These are phyloP conservation scores for Thunnus albacares DNA, from an alignment of 2,797 vertebrate genomes.

Conservation along the genomic window DNA sequence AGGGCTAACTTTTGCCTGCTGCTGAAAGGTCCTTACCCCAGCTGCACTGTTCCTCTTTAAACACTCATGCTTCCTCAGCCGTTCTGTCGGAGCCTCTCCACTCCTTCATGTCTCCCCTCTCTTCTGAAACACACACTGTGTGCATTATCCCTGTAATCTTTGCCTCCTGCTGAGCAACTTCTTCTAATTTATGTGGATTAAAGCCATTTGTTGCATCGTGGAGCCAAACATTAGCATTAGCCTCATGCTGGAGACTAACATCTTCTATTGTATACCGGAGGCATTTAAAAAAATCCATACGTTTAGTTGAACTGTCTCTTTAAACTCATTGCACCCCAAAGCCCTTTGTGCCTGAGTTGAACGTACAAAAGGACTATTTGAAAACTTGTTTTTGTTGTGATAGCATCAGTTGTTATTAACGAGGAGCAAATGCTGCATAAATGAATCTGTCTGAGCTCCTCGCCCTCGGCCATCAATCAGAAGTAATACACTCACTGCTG, in stretches of 20 bases:
- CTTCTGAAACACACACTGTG: slow-evolving; percentile 39
- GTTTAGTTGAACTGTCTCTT: slow-evolving; percentile 47
- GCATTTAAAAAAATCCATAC: slow-evolving; percentile 55
- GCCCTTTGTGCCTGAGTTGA: slow-evolving; percentile 38
- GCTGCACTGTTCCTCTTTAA: slow-evolving; percentile 60
- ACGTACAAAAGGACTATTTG: slow-evolving; percentile 47
- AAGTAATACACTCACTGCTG: slow-evolving; percentile 58
- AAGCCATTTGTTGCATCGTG: slow-evolving; percentile 66
- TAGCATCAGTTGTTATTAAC: slow-evolving; percentile 73
- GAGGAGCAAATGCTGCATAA: slow-evolving; percentile 64
- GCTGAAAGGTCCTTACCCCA: slow-evolving; percentile 58
- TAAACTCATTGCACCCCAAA: slow-evolving; percentile 43
- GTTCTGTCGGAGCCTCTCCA: slow-evolving; percentile 42
- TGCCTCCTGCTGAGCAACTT: slow-evolving; percentile 73
- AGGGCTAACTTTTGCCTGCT: slow-evolving; percentile 33
- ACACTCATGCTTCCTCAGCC: slow-evolving; percentile 61
- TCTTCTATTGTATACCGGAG: slow-evolving; percentile 21
- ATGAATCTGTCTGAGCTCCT: slow-evolving; percentile 72
- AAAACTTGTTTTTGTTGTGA: slow-evolving; percentile 66
- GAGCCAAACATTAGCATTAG: slow-evolving; percentile 63
- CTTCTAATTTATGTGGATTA: slow-evolving; percentile 75
- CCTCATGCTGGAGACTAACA: slow-evolving; percentile 38
- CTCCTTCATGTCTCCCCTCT: slow-evolving; percentile 38
- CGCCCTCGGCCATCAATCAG: slow-evolving; percentile 69
- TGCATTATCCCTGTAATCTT: slow-evolving; percentile 71